Percentiles rank a stretch among this genome's conserved stretches.
phyloP scores from a whole-genome alignment of 1,140 invertebrate genomes.

The Drosophila miranda region DNA sequence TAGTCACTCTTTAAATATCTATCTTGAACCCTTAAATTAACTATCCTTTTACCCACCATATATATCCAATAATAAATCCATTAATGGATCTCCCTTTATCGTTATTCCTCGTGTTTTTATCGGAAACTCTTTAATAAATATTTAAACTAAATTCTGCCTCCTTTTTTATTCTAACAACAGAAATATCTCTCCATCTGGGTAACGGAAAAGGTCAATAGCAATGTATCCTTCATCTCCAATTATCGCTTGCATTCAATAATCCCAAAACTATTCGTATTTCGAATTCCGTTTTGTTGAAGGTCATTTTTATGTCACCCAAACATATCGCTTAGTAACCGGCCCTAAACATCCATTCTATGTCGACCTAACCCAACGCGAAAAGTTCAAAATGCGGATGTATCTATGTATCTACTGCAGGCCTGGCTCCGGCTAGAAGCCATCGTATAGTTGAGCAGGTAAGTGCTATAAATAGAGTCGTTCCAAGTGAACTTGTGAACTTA shows the following conservation, averaged over 20 bases:
- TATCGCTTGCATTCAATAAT: neutral
- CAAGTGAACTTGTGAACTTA: conserved; percentile 76
- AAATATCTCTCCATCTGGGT: too few relatives aligned
- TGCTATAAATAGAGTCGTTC: conserved; percentile 77
- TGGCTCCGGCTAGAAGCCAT: conserved; percentile 5
- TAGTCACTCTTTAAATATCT: too few relatives aligned
- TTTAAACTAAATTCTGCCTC: too few relatives aligned
- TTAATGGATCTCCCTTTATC: too few relatives aligned
- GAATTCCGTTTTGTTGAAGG: conserved; percentile 19
- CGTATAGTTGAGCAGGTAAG: conserved; percentile 39
- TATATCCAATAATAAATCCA: too few relatives aligned
- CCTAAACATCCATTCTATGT: conserved; percentile 28
- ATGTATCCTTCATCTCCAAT: neutral
- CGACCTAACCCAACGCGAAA: conserved; percentile 67
- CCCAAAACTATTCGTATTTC: too few relatives aligned
- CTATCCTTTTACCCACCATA: too few relatives aligned
- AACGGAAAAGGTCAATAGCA: too few relatives aligned
- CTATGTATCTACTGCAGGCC: conserved; percentile 5
- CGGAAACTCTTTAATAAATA: too few relatives aligned
- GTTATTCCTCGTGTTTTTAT: too few relatives aligned
- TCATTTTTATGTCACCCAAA: conserved; percentile 49
- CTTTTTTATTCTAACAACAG: too few relatives aligned
- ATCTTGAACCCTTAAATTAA: too few relatives aligned
- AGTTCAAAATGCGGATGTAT: conserved; percentile 9
- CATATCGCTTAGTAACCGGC: conserved; percentile 25